Evolutionary conservation across 2,113 vertebrate species (phyloP), one percentile per base, ranked within the genome.

Genomic region (Pangasianodon gigas): DNA sequence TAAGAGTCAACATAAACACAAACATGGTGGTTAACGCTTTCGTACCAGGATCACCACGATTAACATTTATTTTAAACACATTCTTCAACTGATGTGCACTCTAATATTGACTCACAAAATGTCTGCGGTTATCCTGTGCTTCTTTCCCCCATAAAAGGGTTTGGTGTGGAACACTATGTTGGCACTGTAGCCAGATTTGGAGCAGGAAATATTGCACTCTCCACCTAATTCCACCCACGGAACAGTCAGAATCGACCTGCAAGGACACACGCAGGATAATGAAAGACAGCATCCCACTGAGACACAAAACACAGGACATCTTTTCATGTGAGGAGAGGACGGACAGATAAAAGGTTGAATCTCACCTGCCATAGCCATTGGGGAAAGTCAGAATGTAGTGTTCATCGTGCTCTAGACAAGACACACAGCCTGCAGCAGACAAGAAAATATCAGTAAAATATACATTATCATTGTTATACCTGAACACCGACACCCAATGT

Each of bases 221-320:
- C 99, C 99, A 4, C 99, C 99, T 51, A 99, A 96, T 94, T 99
- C 99, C 95, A 99, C 99, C 99, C 99, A 99, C 54, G 99, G 99
- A 93, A 99, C 98, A 2, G 98, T 99, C 93, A 99, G 96, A 94
- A 99, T 99, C 58, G 99, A 99, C 96, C 99, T 99, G 37, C 48
- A 84, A n/a, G 24, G 7, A 54, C 37, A 87, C 46, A 84, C 9
- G 9, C 2, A 80, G 80, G 32, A 48, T 41, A 21, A 51, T 69
- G 58, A 80, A 58, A 81, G 77, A 18, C 29, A 32, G 32, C 8
- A n/a, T 74, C 48, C 44, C 11, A 24, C 67, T 77, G 71, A 81
- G 60, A 81, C 32, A 37, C 13, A 24, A 46, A 86, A 75, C 54
- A 65, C 29, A 24, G 10, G 0, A 46, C 0, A 29, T 56, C 41